Evolutionary conservation across 2,888 invertebrate genomes (phyloP), one percentile per base, ranked within the genome.

Genomic region (Nephrotoma guestfalica): DNA sequence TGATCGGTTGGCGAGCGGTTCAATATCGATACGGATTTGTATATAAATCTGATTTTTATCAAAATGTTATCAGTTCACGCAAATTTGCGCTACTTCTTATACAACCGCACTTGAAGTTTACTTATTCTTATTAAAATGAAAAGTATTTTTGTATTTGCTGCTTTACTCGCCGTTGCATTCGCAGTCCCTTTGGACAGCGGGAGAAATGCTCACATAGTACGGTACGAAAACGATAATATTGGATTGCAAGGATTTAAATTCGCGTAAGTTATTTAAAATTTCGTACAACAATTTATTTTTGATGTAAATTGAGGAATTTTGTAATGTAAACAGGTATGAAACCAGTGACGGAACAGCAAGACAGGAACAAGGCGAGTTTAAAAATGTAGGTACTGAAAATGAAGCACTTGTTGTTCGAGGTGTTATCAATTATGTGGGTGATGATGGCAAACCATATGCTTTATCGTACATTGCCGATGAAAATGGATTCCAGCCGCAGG

Each of bases 271-370:
- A 40, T 40, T 40, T 2, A 57, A 41, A 86, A 41, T 13, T 3
- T 47, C 11, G 30, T 30, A 30, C 3, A 30, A 30, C 3, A 30
- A 30, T 30, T 30, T 2, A 30, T 30, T 30, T 30, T 30, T 30
- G 30, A 30, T 30, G 1, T 30, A 30, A 30, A 30, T 30, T 30
- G 30, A 30, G 1, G 2, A 57, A 7, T 18, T 18, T 57, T 6
- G 18, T 2, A 30, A 30, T 57, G 15, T 57, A 5, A 11, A 11
- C 15, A 93, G 94, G 40, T 94, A 93, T 88, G 94, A 94, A 89
- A 93, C 94, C 4, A 95, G 94, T 89, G 94, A 95, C 88, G 94
- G 94, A 43, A 93, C 93, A 5, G 93, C 93, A 6, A 92, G 94
- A 11, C 92, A 93, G 87, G 95, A 95, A 89, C 92, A 94, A 89